phyloP scores from a whole-genome alignment of 1,140 invertebrate genomes.

The Hermetia illucens region DNA sequence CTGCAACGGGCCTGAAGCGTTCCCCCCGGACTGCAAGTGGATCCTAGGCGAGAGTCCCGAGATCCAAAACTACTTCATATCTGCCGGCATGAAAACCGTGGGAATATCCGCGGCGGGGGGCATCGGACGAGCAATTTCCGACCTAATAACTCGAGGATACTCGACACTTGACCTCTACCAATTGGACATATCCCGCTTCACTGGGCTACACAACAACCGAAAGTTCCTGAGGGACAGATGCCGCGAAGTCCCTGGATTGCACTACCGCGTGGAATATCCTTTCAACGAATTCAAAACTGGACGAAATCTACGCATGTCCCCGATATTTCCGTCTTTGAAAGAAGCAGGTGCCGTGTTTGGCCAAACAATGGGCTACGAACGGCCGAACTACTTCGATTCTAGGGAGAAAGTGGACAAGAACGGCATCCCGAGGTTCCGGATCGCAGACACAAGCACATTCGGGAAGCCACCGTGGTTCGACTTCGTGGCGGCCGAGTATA shows the following conservation, averaged over 20 bases:
- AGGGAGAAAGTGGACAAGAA: conserved; percentile 37
- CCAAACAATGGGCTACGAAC: conserved; percentile 96
- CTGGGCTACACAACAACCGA: conserved; percentile 90
- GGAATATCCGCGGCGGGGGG: conserved; percentile 87
- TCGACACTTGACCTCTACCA: conserved; percentile 79
- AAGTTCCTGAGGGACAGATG: conserved; percentile 87
- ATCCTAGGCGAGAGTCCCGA: conserved; percentile 87
- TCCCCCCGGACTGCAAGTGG: conserved; percentile 87
- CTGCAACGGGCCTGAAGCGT: conserved; percentile 81
- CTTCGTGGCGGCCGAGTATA: conserved; percentile 76
- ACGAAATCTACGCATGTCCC: conserved; percentile 85
- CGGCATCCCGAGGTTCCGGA: conserved; percentile 35
- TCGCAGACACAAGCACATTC: conserved; percentile 63
- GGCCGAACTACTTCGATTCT: conserved; percentile 81
- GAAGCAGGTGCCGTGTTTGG: conserved; percentile 93
- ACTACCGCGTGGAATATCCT: conserved; percentile 73
- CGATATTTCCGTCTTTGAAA: conserved; percentile 84
- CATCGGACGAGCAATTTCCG: conserved; percentile 77
- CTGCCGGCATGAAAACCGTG: conserved; percentile 90
- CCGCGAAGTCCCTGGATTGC: conserved; percentile 83
- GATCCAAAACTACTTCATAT: conserved; percentile 89
- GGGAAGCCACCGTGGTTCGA: conserved; percentile 92
- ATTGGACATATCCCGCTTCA: conserved; percentile 82
- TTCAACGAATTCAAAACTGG: conserved; percentile 76
- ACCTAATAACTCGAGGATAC: conserved; percentile 74